phyloP scores from a whole-genome alignment of 1,140 invertebrate genomes.

The Drosophila pallidifrons region DNA sequence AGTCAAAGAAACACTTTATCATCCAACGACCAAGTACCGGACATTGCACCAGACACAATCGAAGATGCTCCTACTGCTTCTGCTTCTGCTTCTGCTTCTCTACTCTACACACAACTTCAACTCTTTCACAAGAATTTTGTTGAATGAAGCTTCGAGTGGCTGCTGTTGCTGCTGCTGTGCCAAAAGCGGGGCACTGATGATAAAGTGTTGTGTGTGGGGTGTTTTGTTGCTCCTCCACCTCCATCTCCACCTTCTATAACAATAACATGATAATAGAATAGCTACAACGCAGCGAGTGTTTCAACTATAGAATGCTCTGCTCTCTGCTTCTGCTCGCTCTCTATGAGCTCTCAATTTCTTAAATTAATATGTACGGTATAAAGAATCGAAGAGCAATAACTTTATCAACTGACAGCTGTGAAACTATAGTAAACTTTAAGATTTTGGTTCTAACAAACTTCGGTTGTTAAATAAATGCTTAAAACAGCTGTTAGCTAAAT shows the following conservation, averaged over 20 bases:
- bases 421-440: conserved; percentile 2
- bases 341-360: conserved; percentile 19
- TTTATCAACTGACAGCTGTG: conserved; percentile 23
- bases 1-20: conserved; percentile 64
- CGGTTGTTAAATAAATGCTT: neutral
- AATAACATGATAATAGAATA: conserved; percentile 67
- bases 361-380: conserved; percentile 34
- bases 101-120: conserved; percentile 67
- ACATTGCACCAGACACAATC: conserved; percentile 54
- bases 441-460: neutral
- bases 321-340: neutral
- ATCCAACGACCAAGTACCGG: conserved; percentile 65
- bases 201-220: neutral
- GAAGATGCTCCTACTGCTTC: too few species aligned
- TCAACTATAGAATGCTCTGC: conserved; percentile 41
- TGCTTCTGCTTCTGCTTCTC: conserved; percentile 25
- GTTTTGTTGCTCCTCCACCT: too few species aligned
- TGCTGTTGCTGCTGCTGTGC: conserved; percentile 3
- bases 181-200: neutral
- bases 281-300: conserved; percentile 22
- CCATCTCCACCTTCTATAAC: conserved; percentile 46
- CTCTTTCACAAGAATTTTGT: conserved; percentile 77
- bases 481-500: neutral
- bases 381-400: neutral
- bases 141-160: conserved; percentile 72